These are phyloP conservation scores for Brachirus orientalis DNA, from an alignment of 2,113 vertebrate genomes.

Conservation along the genomic window DNA sequence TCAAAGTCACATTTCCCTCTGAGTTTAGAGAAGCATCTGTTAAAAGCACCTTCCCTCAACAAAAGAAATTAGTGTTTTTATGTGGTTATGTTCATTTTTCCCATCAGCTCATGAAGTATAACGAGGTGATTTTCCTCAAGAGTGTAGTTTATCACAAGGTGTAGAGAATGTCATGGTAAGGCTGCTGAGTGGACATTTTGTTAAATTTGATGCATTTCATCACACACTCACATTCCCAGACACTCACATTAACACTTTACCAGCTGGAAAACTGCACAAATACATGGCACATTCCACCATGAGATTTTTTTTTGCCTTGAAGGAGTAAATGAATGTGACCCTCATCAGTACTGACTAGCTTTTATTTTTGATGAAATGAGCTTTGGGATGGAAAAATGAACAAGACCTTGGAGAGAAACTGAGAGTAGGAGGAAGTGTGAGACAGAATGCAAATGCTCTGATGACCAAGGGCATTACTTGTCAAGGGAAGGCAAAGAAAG, in stretches of 20 bases:
- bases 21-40: conserved; percentile 20
- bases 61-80: conserved; percentile 4
- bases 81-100: conserved; percentile 14
- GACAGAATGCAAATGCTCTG: conserved; percentile 72
- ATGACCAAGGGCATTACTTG: conserved; percentile 74
- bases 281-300: conserved; percentile 77
- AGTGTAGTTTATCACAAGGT: conserved; percentile 19
- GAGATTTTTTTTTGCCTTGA: conserved; percentile 74
- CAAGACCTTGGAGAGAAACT: conserved; percentile 54
- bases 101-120: conserved; percentile 27
- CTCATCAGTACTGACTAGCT: conserved; percentile 89
- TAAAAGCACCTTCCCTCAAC: conserved; percentile 6
- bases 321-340: conserved; percentile 78
- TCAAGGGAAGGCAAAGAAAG: conserved; percentile 29
- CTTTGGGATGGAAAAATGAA: conserved; percentile 75
- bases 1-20: conserved; percentile 17
- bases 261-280: neutral
- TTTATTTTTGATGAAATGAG: conserved; percentile 71
- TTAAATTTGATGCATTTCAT: conserved; percentile 14
- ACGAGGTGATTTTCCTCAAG: conserved; percentile 34
- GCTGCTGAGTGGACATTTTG: conserved; percentile 14
- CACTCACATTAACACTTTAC: conserved; percentile 7
- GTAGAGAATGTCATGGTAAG: conserved; percentile 13
- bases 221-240: neutral
- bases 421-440: conserved; percentile 45